phyloP scores from a whole-genome alignment of 23 tunicate genomes.

The Clavelina lepadiformis region DNA sequence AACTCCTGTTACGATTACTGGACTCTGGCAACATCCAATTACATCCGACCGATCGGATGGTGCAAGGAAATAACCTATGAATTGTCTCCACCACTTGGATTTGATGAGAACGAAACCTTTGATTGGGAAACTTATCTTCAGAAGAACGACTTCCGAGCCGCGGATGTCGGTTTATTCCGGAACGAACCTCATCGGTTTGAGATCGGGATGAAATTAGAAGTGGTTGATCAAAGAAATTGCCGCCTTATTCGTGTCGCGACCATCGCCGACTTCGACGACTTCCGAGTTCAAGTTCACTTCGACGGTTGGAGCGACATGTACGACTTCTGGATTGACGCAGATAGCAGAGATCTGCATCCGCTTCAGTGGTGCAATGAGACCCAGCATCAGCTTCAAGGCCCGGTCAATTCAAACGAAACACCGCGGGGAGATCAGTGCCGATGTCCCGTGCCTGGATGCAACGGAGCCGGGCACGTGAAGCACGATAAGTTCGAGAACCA shows the following conservation, averaged over 20 bases:
- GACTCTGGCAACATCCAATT: constrained; percentile 45
- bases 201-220: constrained; percentile 67
- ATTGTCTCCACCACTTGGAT: constrained; percentile 52
- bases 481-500: constrained; percentile 36
- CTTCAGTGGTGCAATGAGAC: constrained; percentile 29
- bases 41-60: constrained; percentile 76
- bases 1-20: constrained; percentile 68
- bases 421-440: constrained; percentile 5
- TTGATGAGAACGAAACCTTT: constrained; percentile 7
- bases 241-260: constrained; percentile 51
- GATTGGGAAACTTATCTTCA: constrained; percentile 48
- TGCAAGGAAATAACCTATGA: constrained; percentile 30
- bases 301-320: constrained; percentile 75
- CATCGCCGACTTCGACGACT: constrained; percentile 25
- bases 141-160: constrained; percentile 23
- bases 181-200: constrained; percentile 46
- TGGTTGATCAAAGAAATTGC: constrained; percentile 66
- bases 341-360: constrained; percentile 69
- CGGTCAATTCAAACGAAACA: constrained; percentile 1
- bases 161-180: constrained; percentile 5
- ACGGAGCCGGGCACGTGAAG: constrained; percentile 62
- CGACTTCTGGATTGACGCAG: constrained; percentile 65
- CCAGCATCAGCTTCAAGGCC: constrained; percentile 45
- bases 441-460: constrained; percentile 62
- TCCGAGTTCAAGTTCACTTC: constrained; percentile 55